phyloP scores from a whole-genome alignment of 2,888 invertebrate species.

The Melitaea athalia region DNA sequence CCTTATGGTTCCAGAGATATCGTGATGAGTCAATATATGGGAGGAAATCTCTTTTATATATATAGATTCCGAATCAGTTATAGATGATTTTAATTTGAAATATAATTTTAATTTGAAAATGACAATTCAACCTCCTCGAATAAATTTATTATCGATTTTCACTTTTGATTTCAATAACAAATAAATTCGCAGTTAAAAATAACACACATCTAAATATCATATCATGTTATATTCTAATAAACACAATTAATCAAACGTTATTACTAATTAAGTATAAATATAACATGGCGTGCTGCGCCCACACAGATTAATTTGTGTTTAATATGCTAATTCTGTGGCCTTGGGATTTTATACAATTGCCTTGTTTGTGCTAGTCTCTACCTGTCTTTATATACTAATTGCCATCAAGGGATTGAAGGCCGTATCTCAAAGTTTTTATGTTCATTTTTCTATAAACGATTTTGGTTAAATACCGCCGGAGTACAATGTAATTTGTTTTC shows the following conservation, averaged over 20 bases:
- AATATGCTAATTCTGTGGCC: constrained; percentile 35
- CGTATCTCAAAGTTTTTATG: neutral
- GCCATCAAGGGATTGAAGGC: neutral
- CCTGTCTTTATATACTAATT: neutral
- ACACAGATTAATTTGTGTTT: constrained; percentile 31
- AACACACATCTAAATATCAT: neutral
- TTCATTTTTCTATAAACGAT: neutral
- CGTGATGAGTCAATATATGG: too few species aligned
- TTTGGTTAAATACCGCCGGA: neutral
- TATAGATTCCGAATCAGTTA: too few species aligned
- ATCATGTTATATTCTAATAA: neutral
- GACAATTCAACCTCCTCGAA: too few species aligned
- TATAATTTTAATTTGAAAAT: too few species aligned
- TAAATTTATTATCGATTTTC: too few species aligned
- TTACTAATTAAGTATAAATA: constrained; percentile 22
- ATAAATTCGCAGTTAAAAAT: neutral
- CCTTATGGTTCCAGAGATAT: too few species aligned
- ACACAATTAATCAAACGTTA: constrained; percentile 22
- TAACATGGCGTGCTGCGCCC: constrained; percentile 27
- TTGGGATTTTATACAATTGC: constrained; percentile 30
- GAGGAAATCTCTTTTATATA: too few species aligned
- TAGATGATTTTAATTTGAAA: too few species aligned
- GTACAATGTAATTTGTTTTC: constrained; percentile 4
- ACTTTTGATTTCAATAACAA: neutral
- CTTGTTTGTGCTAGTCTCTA: constrained; percentile 26